phyloP scores from a whole-genome alignment of 1,140 invertebrate genomes.

The Mamestra configurata region DNA sequence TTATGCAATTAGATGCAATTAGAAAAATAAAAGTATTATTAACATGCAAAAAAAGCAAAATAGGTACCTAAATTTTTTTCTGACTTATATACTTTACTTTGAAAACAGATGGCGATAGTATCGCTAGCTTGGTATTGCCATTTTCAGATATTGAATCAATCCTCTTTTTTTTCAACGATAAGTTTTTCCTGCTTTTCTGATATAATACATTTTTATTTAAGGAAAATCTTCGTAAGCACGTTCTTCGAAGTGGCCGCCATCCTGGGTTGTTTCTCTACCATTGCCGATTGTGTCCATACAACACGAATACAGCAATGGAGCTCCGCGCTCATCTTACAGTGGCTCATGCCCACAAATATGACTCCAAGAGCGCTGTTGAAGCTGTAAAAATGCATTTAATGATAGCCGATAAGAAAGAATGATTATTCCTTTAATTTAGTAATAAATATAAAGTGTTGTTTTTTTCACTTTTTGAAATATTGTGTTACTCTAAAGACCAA shows the following conservation, averaged over 20 bases:
- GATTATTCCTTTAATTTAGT: not conserved
- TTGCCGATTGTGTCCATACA: conserved; percentile 88
- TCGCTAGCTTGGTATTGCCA: not conserved
- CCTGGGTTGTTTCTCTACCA: conserved; percentile 93
- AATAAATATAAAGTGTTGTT: not conserved
- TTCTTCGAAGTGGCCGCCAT: conserved; percentile 93
- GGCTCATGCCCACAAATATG: conserved; percentile 85
- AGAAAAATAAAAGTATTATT: too few species aligned
- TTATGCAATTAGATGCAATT: not conserved
- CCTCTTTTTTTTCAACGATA: too few species aligned
- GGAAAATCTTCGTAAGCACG: conserved; percentile 96
- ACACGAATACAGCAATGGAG: conserved; percentile 90
- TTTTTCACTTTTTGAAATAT: too few species aligned
- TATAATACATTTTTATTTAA: conserved; percentile 81
- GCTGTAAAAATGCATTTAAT: conserved; percentile 73
- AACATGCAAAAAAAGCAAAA: too few species aligned
- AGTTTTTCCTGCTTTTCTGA: too few species aligned
- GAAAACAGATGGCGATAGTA: not conserved
- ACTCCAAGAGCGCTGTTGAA: conserved; percentile 80
- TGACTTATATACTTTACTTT: too few species aligned
- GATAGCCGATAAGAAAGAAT: conserved; percentile 45
- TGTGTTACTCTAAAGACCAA: too few species aligned
- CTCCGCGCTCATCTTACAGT: conserved; percentile 90
- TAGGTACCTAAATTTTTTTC: too few species aligned
- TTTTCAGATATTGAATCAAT: too few species aligned